These are phyloP conservation scores for Limnephilus marmoratus DNA, from an alignment of 2,888 invertebrate genomes.

Conservation along the genomic window DNA sequence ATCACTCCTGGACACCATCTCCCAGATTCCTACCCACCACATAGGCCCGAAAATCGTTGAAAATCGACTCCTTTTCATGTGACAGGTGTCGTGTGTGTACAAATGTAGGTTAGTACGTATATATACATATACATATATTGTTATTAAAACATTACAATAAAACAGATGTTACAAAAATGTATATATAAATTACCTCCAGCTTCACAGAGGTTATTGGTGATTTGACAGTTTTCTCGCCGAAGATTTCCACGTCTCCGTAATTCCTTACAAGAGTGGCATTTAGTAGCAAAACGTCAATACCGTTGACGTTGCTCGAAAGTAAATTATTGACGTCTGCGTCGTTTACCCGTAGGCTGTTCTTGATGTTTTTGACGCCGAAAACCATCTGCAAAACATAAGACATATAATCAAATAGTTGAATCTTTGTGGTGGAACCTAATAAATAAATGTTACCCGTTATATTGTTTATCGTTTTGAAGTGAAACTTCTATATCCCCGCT, in stretches of 20 bases:
- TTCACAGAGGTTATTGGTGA: conserved; percentile 41
- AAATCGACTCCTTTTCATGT: no score
- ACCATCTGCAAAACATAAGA: conserved; percentile 51
- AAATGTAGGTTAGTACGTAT: no score
- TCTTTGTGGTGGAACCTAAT: neutral
- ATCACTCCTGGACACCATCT: no score
- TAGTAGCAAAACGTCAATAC: conserved; percentile 48
- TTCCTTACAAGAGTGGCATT: conserved; percentile 52
- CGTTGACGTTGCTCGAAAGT: conserved; percentile 49
- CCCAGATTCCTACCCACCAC: no score
- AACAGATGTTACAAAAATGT: neutral
- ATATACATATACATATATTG: no score
- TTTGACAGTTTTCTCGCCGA: conserved; percentile 48
- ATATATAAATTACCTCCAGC: conserved; percentile 40
- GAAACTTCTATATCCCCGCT: no score
- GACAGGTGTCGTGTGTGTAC: no score
- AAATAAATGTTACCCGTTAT: neutral
- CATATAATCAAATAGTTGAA: neutral
- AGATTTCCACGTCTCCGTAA: conserved; percentile 49
- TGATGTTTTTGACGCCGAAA: conserved; percentile 50
- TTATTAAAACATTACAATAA: neutral
- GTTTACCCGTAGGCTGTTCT: conserved; percentile 40
- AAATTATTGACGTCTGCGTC: conserved; percentile 35
- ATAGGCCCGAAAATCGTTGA: no score
- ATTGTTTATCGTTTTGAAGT: no score